phyloP scores from a whole-genome alignment of 2,888 invertebrate genomes.

The Tortricodes alternella region DNA sequence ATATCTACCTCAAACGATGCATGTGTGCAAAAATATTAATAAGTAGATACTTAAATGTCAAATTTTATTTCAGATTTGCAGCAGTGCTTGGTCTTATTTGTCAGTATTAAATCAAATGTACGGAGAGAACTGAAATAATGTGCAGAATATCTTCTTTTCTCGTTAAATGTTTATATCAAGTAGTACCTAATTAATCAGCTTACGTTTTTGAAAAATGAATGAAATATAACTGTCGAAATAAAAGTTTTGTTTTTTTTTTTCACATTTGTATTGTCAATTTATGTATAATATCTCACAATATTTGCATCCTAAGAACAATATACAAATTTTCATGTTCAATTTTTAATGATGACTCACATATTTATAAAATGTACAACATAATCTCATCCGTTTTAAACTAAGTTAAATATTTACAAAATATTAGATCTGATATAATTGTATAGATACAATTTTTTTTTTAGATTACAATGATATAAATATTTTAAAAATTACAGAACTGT shows the following conservation, averaged over 20 bases:
- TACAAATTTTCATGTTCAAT: conserved; percentile 76
- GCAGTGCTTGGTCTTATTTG: conserved; percentile 43
- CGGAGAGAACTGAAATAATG: conserved; percentile 22
- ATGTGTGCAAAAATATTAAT: no score
- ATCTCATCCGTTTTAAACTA: conserved; percentile 80
- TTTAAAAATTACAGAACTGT: conserved; percentile 78
- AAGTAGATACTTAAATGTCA: background rate
- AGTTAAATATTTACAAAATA: conserved; percentile 82
- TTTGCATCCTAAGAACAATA: conserved; percentile 74
- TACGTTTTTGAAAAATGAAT: background rate
- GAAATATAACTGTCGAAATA: conserved; percentile 13
- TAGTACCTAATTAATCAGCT: no score
- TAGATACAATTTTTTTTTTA: conserved; percentile 75
- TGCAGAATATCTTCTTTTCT: background rate
- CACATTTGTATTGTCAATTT: conserved; percentile 80
- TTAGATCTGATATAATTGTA: conserved; percentile 80
- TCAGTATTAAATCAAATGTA: conserved; percentile 43
- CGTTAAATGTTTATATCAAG: no score
- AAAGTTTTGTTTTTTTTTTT: conserved; percentile 37
- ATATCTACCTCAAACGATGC: no score
- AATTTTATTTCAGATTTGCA: conserved; percentile 40
- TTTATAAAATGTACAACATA: conserved; percentile 83
- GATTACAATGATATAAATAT: conserved; percentile 79
- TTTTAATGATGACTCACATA: conserved; percentile 73
- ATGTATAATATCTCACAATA: conserved; percentile 79